Evolutionary conservation across 2,888 invertebrate species (phyloP).

Genomic region (Cremastinae sp.): DNA sequence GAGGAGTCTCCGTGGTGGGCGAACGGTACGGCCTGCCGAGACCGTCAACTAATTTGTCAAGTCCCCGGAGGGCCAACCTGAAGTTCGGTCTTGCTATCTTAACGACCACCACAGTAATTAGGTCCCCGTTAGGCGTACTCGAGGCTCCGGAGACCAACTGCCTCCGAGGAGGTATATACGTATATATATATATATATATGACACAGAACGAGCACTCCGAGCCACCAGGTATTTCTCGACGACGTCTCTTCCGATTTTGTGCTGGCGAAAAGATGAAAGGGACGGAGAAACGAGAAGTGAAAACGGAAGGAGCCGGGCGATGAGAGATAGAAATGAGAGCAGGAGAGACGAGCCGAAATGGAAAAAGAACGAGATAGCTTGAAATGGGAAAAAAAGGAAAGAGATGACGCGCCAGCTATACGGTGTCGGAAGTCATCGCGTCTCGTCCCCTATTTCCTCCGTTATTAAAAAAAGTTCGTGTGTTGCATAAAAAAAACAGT

Average conservation of each 20-base stretch:
- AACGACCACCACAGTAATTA: constrained; percentile 63
- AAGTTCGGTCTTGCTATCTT: constrained; percentile 57
- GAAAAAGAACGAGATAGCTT: not conserved
- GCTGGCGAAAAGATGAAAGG: constrained; percentile 1
- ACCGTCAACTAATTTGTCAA: constrained; percentile 55
- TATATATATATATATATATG: no score
- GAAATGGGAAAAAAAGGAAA: constrained; percentile 31
- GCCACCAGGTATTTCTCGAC: constrained; percentile 39
- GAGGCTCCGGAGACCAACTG: constrained; percentile 49
- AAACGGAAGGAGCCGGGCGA: not conserved
- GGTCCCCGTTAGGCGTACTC: constrained; percentile 61
- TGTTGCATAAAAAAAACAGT: no score
- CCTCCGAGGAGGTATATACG: constrained; percentile 47
- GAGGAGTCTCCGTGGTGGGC: constrained; percentile 39
- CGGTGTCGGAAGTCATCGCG: constrained; percentile 6
- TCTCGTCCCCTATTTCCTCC: no score
- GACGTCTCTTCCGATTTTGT: constrained; percentile 27
- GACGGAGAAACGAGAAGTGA: not conserved
- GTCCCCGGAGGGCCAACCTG: constrained; percentile 40
- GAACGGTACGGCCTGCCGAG: constrained; percentile 17
- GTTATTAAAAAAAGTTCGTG: no score
- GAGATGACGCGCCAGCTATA: constrained; percentile 39
- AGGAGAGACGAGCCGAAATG: not conserved
- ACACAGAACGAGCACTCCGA: constrained; percentile 36
- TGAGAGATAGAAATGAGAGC: not conserved